Conservation (phyloP, 2,797 vertebrate genomes). For the Micromesistius poutassou region DNA sequence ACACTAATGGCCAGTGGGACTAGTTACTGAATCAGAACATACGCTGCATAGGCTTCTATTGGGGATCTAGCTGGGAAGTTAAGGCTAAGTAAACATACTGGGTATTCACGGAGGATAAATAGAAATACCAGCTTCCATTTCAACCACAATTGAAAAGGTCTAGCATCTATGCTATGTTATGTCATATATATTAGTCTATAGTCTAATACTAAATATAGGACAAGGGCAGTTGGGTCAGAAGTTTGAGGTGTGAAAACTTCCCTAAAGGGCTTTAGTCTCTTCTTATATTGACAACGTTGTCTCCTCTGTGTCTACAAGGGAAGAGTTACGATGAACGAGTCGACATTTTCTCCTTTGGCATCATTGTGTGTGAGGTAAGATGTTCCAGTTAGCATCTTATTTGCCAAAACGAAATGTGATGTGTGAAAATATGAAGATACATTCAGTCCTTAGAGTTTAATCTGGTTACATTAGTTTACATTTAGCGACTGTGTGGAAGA, state of each 20-base stretch:
- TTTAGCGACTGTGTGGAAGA: no score
- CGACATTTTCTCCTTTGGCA: constrained; percentile 96
- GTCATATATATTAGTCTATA: no score
- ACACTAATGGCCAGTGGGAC: neutral
- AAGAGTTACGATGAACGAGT: constrained; percentile 94
- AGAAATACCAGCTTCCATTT: neutral
- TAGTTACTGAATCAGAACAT: neutral
- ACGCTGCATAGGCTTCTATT: neutral
- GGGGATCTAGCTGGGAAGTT: neutral
- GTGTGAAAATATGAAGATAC: neutral
- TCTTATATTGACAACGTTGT: neutral
- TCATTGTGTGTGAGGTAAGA: constrained; percentile 91
- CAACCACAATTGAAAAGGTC: neutral
- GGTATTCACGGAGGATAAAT: neutral
- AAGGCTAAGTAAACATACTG: neutral
- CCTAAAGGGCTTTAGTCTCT: neutral
- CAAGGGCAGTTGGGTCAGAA: no score
- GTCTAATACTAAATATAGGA: no score
- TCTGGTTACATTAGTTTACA: neutral
- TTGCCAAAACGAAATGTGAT: neutral
- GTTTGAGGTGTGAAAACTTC: neutral
- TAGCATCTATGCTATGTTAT: no score
- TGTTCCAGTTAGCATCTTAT: neutral
- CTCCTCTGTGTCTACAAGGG: constrained; percentile 68
- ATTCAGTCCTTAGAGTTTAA: neutral